Percentiles rank a stretch among this genome's conserved stretches.
Evolutionary conservation across 2,113 vertebrate genomes (phyloP).

Genomic region (Neolamprologus brichardi): DNA sequence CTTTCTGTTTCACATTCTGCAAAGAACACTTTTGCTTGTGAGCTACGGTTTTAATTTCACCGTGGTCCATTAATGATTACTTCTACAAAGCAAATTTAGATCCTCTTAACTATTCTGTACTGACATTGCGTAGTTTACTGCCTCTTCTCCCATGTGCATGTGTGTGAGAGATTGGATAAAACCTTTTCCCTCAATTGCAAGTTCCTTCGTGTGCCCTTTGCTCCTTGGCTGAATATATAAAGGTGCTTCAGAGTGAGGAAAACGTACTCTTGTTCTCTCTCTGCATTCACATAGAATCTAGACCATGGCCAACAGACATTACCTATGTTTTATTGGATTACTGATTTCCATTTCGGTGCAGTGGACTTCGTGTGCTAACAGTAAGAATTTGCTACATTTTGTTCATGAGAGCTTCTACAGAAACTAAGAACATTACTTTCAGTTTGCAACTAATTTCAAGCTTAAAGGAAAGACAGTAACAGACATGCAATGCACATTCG

Average conservation of each 20-base stretch:
- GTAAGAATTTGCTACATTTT: conserved; percentile 43
- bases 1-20: background rate
- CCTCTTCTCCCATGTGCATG: background rate
- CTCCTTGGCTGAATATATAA: conserved; percentile 37
- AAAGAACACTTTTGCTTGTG: background rate
- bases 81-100: background rate
- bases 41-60: accelerated
- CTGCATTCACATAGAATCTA: background rate
- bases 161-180: background rate
- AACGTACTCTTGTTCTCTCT: background rate
- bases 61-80: background rate
- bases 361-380: background rate
- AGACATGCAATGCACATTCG: background rate
- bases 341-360: conserved; percentile 45
- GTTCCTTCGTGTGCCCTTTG: conserved; percentile 44
- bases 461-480: background rate
- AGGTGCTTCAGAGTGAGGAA: background rate
- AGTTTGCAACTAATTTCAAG: background rate
- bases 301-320: conserved; percentile 44
- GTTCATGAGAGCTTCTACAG: background rate
- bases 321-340: conserved; percentile 33
- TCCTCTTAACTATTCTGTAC: background rate
- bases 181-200: background rate
- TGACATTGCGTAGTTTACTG: background rate
- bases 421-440: background rate